A percentile compares a stretch with the other conserved stretches of the same genome.
phyloP scores from a whole-genome alignment of 2,113 vertebrate species.

The Phocoena phocoena region DNA sequence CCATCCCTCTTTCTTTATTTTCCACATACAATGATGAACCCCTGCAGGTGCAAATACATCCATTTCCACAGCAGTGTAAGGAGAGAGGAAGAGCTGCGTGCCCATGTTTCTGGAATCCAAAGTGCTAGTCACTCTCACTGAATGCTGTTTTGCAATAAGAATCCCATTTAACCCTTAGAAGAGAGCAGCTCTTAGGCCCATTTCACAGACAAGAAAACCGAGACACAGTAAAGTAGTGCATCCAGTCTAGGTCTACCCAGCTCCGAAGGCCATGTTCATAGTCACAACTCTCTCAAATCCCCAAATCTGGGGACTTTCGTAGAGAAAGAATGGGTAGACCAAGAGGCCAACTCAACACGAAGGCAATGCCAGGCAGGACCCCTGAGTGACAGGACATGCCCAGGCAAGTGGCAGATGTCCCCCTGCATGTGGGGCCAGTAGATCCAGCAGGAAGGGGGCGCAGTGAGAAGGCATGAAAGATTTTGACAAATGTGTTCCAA shows the following conservation, averaged over 20 bases:
- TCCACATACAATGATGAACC: not conserved
- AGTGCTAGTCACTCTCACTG: not conserved
- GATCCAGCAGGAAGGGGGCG: not conserved
- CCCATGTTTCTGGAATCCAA: not conserved
- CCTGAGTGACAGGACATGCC: too few species aligned
- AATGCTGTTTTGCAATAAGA: not conserved
- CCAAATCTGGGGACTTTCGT: not conserved
- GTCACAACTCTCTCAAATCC: not conserved
- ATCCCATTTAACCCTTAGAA: not conserved
- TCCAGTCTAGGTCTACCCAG: not conserved
- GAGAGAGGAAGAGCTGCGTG: not conserved
- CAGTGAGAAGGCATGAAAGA: not conserved
- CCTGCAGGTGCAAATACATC: not conserved
- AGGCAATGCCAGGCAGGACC: not conserved
- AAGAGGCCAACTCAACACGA: not conserved
- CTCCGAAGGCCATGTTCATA: not conserved
- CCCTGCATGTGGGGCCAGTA: fast-evolving
- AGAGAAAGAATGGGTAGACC: not conserved
- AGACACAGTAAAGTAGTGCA: not conserved
- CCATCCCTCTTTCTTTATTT: not conserved
- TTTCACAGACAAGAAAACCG: not conserved
- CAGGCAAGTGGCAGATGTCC: not conserved
- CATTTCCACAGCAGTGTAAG: not conserved
- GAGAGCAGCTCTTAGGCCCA: not conserved
- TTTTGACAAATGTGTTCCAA: not conserved